These are phyloP conservation scores for Pitta sordida DNA, from an alignment of 2,113 vertebrate species.

Conservation along the genomic window DNA sequence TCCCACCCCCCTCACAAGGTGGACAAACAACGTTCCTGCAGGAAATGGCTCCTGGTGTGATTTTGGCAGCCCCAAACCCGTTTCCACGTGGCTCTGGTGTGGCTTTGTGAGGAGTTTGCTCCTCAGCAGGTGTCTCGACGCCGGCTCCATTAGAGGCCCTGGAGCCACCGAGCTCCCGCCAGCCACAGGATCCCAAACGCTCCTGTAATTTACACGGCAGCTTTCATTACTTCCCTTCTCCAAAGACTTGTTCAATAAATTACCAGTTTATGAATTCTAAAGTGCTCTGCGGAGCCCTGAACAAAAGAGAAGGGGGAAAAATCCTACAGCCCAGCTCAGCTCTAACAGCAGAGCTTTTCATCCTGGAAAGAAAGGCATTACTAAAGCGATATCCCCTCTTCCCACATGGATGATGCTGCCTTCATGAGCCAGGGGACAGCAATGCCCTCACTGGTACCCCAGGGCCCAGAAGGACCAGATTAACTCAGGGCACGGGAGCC, in stretches of 20 bases:
- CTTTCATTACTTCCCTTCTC: conserved; percentile 68
- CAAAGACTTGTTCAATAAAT: conserved; percentile 68
- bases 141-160: not conserved
- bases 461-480: not conserved
- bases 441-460: not conserved
- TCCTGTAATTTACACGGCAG: conserved; percentile 58
- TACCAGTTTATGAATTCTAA: conserved; percentile 69
- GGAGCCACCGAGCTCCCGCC: not conserved
- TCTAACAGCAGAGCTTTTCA: not conserved
- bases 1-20: not conserved
- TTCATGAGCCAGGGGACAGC: not conserved
- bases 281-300: conserved; percentile 39
- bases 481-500: not conserved
- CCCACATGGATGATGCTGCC: not conserved
- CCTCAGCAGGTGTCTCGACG: rapidly evolving
- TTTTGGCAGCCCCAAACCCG: not conserved
- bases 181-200: not conserved
- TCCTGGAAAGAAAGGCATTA: not conserved
- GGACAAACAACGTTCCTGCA: rapidly evolving
- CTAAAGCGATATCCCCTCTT: not conserved
- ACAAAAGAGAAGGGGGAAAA: conserved; percentile 8
- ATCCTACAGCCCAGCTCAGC: not conserved
- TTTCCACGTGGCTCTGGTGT: not conserved
- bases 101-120: not conserved
- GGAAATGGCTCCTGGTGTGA: not conserved